phyloP scores from a whole-genome alignment of 2,888 invertebrate species.

The Protodeltote pygarga region DNA sequence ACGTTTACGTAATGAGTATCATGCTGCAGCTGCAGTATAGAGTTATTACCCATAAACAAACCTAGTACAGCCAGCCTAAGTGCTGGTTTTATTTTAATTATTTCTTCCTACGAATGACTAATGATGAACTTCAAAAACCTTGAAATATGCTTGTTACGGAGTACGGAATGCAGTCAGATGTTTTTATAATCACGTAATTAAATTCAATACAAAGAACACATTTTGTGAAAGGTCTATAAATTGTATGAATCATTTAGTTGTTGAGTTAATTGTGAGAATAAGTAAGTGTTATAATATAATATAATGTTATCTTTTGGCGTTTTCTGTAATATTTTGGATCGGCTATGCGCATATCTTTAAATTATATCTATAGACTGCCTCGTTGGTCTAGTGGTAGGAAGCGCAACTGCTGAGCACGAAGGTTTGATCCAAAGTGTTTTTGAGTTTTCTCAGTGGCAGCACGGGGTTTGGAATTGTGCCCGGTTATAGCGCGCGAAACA shows the following conservation, averaged over 20 bases:
- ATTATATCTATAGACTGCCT: too few species aligned
- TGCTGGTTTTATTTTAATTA: conserved; percentile 4
- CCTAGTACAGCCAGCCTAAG: background rate
- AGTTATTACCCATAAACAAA: conserved; percentile 2
- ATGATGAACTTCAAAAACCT: conserved; percentile 13
- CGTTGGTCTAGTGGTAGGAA: too few species aligned
- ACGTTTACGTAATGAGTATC: too few species aligned
- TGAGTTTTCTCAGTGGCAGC: too few species aligned
- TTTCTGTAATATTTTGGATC: too few species aligned
- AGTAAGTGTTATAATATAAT: too few species aligned
- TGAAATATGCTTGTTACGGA: conserved; percentile 6
- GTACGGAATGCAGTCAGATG: conserved; percentile 11
- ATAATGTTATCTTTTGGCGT: too few species aligned
- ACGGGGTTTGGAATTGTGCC: too few species aligned
- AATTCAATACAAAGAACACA: conserved; percentile 13
- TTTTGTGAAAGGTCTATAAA: conserved; percentile 16
- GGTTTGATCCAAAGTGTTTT: too few species aligned
- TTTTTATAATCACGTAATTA: conserved; percentile 11
- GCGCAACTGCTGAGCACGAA: too few species aligned
- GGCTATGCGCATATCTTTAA: too few species aligned
- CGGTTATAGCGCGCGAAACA: too few species aligned
- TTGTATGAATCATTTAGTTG: background rate
- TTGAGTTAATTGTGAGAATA: background rate
- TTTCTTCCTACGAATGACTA: background rate
- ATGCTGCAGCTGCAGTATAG: background rate